Evolutionary conservation across 2,797 vertebrate species (phyloP), one percentile per base, ranked within the genome.

Genomic region (Chrysocyon brachyurus): DNA sequence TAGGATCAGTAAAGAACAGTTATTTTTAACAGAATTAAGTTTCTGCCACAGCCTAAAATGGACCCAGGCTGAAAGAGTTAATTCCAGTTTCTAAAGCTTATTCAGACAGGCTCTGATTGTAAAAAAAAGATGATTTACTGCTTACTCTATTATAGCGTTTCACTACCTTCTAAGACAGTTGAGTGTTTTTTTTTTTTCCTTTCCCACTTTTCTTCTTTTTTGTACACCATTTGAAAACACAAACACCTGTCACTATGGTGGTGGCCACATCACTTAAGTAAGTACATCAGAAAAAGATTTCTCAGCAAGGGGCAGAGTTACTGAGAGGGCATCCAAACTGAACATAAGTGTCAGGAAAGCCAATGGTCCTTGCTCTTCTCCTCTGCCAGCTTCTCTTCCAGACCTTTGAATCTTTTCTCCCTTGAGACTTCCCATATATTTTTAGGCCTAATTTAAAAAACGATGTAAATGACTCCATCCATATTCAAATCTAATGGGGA

Each of bases 371-470:
- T 31, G 19, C 56, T 28, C 63, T 61, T 46, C 19, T 2, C 31
- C 49, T 14, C 16, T 40, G 59, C 0, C 33, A 0, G 22, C 16
- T 22, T 78, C 72, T 86, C 33, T 1, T 46, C 24, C 19, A 95
- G 81, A 82, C 64, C 70, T 93, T 56, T 28, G 57, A 52, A 52
- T 61, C 92, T 78, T 26, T 28, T 31, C 46, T 59, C 75, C 72
- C 90, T 21, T 0, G 93, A 95, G 94, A 91, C 22, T 31, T 94
- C 63, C 68, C 22, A 5, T 3, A 0, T 6, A 70, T 91, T 94
- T 95, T 89, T 79, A 96, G 6, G 40, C 15, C 95, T 91, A 91
- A 91, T 79, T 96, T 97, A 97, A 94, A 77, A 94, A 95, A 93
- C 2, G 28, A 66, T 4, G 54, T 28, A 75, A 97, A 78, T n/a